Evolutionary conservation across 2,113 vertebrate species (phyloP).

Genomic region (Stegastes partitus): DNA sequence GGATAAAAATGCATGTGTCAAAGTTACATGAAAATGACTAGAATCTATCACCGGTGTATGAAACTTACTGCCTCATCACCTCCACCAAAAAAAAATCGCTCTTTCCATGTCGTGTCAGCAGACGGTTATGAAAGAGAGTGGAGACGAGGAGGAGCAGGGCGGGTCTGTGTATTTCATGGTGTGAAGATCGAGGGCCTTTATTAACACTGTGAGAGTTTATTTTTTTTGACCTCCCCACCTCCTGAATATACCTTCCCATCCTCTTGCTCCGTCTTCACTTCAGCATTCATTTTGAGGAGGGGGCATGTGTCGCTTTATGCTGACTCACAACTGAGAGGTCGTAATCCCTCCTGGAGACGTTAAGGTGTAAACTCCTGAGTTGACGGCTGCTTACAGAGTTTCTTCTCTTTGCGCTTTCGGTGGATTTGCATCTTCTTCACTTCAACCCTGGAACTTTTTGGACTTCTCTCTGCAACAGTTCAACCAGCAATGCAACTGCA

Average conservation of each 20-base stretch:
- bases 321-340: conserved; percentile 9
- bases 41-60: conserved; percentile 43
- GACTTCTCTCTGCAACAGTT: background rate
- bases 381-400: background rate
- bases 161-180: conserved; percentile 63
- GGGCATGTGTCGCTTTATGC: conserved; percentile 4
- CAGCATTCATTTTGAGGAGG: conserved; percentile 15
- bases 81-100: conserved; percentile 7
- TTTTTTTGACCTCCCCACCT: conserved; percentile 59
- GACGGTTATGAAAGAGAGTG: conserved; percentile 48
- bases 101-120: conserved; percentile 46
- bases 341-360: background rate
- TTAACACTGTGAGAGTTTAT: conserved; percentile 74
- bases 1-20: conserved; percentile 17
- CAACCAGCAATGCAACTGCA: conserved; percentile 33
- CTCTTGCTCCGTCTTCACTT: conserved; percentile 42
- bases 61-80: conserved; percentile 10
- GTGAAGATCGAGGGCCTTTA: conserved; percentile 62
- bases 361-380: background rate
- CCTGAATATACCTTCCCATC: conserved; percentile 46
- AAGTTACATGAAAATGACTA: background rate
- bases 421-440: conserved; percentile 23
- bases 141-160: conserved; percentile 60
- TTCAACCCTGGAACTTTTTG: background rate
- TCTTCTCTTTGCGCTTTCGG: background rate